Conservation (phyloP, 2,113 vertebrate genomes). For the Thalassarche chlororhynchos region DNA sequence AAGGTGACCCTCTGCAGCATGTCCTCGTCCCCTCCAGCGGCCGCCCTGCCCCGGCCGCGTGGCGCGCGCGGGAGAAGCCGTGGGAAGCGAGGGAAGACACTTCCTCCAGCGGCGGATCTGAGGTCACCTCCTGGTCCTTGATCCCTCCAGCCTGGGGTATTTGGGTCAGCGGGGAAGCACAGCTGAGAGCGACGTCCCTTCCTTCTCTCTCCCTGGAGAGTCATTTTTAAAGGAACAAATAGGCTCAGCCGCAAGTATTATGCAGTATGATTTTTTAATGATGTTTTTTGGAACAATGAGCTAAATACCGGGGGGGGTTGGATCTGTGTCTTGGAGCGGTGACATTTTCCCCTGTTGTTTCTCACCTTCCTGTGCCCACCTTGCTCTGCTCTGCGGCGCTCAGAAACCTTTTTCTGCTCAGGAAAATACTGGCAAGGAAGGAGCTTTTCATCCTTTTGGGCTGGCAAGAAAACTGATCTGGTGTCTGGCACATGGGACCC, state of each 20-base stretch:
- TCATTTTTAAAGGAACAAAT: conserved; percentile 51
- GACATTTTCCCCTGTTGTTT: neutral
- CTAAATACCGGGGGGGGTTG: neutral
- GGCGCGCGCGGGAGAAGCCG: neutral
- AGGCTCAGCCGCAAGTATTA: neutral
- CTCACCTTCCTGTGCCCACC: neutral
- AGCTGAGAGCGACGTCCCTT: conserved; percentile 35
- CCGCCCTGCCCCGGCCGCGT: neutral
- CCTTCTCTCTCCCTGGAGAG: conserved; percentile 31
- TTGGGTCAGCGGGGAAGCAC: conserved; percentile 61
- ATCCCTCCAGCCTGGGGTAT: conserved; percentile 36
- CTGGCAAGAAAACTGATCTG: neutral
- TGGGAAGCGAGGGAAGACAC: conserved; percentile 61
- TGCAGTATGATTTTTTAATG: neutral
- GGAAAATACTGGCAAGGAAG: neutral
- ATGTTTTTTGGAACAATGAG: conserved; percentile 33
- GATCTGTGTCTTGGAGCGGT: neutral
- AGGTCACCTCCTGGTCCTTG: conserved; percentile 56
- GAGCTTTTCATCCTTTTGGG: neutral
- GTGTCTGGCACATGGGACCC: accelerated
- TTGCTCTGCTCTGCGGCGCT: neutral
- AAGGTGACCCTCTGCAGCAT: neutral
- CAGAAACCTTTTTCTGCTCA: neutral
- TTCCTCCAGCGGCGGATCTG: conserved; percentile 54
- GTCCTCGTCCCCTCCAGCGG: neutral